Evolutionary conservation across 37 sponge, comb jelly and placozoan species (phyloP).

Genomic region (Theonella swinhoei): DNA sequence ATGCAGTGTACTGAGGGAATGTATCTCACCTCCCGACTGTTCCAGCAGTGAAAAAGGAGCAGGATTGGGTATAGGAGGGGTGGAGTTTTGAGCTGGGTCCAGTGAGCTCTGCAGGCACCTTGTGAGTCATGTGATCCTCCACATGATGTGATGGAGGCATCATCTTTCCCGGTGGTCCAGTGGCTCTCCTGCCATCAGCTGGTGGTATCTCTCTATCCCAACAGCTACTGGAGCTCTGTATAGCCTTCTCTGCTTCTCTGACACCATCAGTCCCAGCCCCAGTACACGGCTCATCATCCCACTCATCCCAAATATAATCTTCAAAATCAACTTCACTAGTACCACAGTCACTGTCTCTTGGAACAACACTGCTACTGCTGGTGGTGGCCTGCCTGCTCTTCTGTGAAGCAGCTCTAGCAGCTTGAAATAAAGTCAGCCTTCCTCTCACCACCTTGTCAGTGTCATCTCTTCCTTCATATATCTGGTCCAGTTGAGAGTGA

Average conservation of each 20-base stretch:
- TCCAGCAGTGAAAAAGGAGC: conserved; percentile 47
- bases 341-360: background rate
- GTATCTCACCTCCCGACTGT: conserved; percentile 16
- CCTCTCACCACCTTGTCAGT: background rate
- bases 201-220: background rate
- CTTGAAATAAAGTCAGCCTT: background rate
- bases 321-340: background rate
- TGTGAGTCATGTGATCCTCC: too few species aligned
- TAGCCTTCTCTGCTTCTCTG: too few species aligned
- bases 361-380: too few species aligned
- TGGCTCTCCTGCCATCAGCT: background rate
- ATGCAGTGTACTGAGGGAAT: background rate
- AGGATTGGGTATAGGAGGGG: too few species aligned
- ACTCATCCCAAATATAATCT: background rate
- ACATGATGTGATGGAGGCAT: too few species aligned
- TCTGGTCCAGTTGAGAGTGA: background rate
- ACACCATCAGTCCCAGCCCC: too few species aligned
- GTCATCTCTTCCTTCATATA: background rate
- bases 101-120: too few species aligned
- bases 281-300: background rate
- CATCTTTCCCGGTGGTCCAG: too few species aligned
- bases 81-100: too few species aligned
- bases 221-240: background rate
- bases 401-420: background rate
- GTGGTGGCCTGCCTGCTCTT: background rate